phyloP scores from a whole-genome alignment of 2,888 invertebrate species.

The Geotrupes spiniger region DNA sequence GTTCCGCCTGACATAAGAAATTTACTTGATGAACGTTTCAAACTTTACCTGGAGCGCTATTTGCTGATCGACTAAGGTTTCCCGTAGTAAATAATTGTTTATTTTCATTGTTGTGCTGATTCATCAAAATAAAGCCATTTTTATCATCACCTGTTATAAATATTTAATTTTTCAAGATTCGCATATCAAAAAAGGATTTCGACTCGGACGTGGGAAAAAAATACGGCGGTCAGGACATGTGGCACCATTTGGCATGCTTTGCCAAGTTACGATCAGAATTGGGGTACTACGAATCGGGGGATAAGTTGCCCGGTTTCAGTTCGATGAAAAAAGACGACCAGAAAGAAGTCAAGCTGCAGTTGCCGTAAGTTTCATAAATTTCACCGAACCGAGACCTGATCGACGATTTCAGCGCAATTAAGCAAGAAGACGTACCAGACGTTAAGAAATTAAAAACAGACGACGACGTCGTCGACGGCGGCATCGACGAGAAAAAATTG shows the following conservation, averaged over 20 bases:
- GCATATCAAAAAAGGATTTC: slow-evolving; percentile 81
- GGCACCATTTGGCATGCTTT: slow-evolving; percentile 94
- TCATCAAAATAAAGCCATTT: too few species aligned
- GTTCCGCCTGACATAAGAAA: too few species aligned
- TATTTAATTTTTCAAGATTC: slow-evolving; percentile 53
- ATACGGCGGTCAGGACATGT: slow-evolving; percentile 80
- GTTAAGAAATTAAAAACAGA: slow-evolving; percentile 70
- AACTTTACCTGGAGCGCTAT: too few species aligned
- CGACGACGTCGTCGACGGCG: slow-evolving; percentile 53
- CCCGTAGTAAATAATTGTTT: too few species aligned
- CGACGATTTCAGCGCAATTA: slow-evolving; percentile 48
- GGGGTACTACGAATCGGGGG: slow-evolving; percentile 70
- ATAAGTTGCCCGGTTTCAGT: slow-evolving; percentile 74
- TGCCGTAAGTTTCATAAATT: slow-evolving; percentile 63
- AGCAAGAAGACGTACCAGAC: slow-evolving; percentile 58
- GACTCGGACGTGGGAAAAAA: slow-evolving; percentile 76
- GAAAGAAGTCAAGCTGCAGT: slow-evolving; percentile 56
- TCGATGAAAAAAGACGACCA: slow-evolving; percentile 70
- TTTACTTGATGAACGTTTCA: too few species aligned
- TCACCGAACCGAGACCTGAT: not conserved
- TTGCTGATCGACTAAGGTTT: too few species aligned
- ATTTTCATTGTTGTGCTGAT: too few species aligned
- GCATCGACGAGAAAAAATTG: slow-evolving; percentile 26
- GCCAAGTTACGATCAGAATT: slow-evolving; percentile 69
- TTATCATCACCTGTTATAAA: too few species aligned